Evolutionary conservation across 2,888 invertebrate species (phyloP).

Genomic region (Glyphotaelius pellucidus): DNA sequence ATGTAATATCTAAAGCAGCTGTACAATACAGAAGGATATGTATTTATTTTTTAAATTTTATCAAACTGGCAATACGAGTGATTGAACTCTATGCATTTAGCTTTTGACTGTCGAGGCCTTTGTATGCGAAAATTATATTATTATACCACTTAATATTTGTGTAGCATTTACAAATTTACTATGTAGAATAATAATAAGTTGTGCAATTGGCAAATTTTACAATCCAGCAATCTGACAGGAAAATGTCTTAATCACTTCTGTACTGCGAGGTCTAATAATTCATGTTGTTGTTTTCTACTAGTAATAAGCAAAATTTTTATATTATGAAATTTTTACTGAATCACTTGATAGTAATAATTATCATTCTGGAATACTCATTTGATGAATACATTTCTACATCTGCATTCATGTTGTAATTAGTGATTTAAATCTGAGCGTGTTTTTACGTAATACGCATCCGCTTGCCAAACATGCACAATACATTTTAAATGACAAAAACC

Average conservation of each 20-base stretch:
- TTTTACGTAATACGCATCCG: conserved; percentile 42
- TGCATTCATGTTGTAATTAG: conserved; percentile 4
- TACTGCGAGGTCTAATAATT: conserved; percentile 29
- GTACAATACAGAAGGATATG: background rate
- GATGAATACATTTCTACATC: conserved; percentile 10
- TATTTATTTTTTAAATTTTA: background rate
- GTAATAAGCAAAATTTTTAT: conserved; percentile 29
- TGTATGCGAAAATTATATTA: conserved; percentile 32
- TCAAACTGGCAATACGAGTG: background rate
- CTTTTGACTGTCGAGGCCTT: conserved; percentile 58
- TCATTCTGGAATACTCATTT: background rate
- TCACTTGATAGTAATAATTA: conserved; percentile 15
- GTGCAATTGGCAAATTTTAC: conserved; percentile 2
- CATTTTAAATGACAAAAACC: conserved; percentile 48
- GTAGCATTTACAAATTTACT: conserved; percentile 2
- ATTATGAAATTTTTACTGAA: conserved; percentile 37
- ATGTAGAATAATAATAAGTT: background rate
- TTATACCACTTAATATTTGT: background rate
- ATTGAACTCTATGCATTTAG: background rate
- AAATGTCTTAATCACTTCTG: background rate
- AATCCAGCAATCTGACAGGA: background rate
- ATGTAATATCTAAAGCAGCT: background rate
- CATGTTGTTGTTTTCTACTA: conserved; percentile 23
- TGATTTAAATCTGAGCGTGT: conserved; percentile 42
- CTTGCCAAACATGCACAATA: conserved; percentile 65